Conservation (phyloP, 2,888 invertebrate genomes). For the Hemaris fuciformis region DNA sequence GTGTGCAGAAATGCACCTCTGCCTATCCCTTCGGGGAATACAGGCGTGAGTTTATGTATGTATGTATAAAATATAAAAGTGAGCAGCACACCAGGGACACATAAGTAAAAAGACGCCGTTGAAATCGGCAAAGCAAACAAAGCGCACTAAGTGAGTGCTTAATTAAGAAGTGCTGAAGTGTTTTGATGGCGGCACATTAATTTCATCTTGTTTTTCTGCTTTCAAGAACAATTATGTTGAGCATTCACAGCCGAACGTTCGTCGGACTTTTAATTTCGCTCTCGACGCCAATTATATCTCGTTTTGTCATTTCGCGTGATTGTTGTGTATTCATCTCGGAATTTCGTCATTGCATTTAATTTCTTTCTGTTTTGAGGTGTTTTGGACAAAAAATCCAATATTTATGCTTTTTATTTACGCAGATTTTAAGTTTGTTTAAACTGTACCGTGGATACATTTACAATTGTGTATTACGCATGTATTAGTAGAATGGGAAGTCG, state of each 20-base stretch:
- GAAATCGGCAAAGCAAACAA: constrained; percentile 24
- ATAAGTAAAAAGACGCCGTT: background rate
- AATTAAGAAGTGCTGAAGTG: constrained; percentile 68
- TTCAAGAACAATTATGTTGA: constrained; percentile 65
- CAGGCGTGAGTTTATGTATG: no score
- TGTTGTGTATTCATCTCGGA: no score
- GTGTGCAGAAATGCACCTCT: no score
- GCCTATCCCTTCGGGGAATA: no score
- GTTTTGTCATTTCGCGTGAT: constrained; percentile 36
- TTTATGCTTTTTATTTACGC: no score
- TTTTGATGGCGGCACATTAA: constrained; percentile 72
- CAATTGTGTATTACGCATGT: no score
- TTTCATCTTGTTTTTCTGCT: constrained; percentile 71
- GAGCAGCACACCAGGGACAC: background rate
- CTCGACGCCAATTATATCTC: constrained; percentile 53
- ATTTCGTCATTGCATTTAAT: no score
- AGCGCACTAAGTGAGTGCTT: constrained; percentile 57
- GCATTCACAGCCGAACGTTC: constrained; percentile 45
- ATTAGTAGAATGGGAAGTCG: no score
- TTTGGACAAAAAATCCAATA: background rate
- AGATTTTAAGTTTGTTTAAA: no score
- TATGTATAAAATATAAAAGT: background rate
- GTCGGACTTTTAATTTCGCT: constrained; percentile 60
- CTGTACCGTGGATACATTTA: no score
- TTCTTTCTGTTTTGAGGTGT: background rate